Base-by-base conservation (phyloP, 2,113 vertebrate species). In the Myotis brandtii region DNA sequence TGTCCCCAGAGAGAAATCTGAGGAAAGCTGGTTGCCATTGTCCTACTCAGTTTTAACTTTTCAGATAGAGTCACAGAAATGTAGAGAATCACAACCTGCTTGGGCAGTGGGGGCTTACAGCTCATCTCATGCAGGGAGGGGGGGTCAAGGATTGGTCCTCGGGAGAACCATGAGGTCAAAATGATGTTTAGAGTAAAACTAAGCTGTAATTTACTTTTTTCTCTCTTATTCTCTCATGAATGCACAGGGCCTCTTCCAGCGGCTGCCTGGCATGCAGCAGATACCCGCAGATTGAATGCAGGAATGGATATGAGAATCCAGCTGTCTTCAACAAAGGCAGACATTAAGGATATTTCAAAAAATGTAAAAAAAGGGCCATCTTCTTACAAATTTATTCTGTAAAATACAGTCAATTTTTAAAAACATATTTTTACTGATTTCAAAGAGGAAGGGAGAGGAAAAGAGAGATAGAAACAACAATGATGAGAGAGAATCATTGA, bases 301-400 rank as follows among this genome's bases (percentile, higher is more conserved):
- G 80, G 89, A 92, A 59, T 13, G 30, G 79, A 59, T 1, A 27
- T 1, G 54, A 86, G 52, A 80, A 62, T 69, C 56, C 70, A 81
- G 64, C 69, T 91, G 64, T 86, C n/a, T 69, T 81, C 32, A 52
- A 77, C 48, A 52, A 86, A 95, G 52, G 18, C 93, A 79, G 66
- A 27, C 16, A 17, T 46, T 25, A 25, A 66, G 56, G 62, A 93
- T 40, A 70, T 37, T 72, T 75, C 37, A 48, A 32, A 56, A 73
- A 50, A 59, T 37, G 16, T 34, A 64, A 46, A 52, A 32, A 73
- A 11, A 9, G 40, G 32, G 30, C 46, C 17, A 37, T 23, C n/a
- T 92, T n/a, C 25, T 89, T 48, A 50, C 32, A 90, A n/a, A 48
- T 69, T 34, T 43, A 40, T 92, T 88, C 80, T 32, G 80, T 69